phyloP scores from a whole-genome alignment of 2,888 invertebrate genomes.

The Oscheius sp. region DNA sequence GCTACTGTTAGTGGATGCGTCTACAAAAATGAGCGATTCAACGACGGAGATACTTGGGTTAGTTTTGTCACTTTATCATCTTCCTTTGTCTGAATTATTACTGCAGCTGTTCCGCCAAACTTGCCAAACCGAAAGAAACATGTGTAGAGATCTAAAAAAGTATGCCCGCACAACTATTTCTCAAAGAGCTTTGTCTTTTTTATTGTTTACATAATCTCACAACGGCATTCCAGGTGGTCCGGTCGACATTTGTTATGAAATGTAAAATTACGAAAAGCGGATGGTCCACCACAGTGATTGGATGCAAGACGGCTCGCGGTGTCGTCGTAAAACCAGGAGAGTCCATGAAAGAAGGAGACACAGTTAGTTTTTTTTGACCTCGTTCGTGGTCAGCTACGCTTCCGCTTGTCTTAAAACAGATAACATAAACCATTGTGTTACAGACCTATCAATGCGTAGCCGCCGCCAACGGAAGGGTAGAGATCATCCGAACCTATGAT shows the following conservation, averaged over 20 bases:
- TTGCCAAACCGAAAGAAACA: too few relatives aligned
- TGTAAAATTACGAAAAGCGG: slow-evolving; percentile 54
- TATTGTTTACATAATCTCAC: too few relatives aligned
- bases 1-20: slow-evolving; percentile 36
- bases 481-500: slow-evolving; percentile 53
- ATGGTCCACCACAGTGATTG: slow-evolving; percentile 56
- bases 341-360: slow-evolving; percentile 53
- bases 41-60: slow-evolving; percentile 60
- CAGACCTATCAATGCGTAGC: slow-evolving; percentile 58
- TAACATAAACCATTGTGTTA: slow-evolving; percentile 19
- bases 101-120: too few relatives aligned
- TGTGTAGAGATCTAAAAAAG: neutral
- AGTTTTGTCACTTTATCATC: slow-evolving; percentile 19
- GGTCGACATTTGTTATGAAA: slow-evolving; percentile 58
- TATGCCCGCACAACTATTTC: too few relatives aligned
- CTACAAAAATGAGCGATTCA: slow-evolving; percentile 52
- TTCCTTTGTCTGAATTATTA: too few relatives aligned
- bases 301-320: slow-evolving; percentile 52
- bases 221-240: slow-evolving; percentile 51
- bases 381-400: neutral
- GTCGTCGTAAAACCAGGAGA: slow-evolving; percentile 54
- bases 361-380: slow-evolving; percentile 39
- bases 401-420: neutral
- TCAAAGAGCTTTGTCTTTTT: too few relatives aligned
- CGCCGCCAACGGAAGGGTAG: slow-evolving; percentile 51